Percentiles rank a stretch among this genome's conserved stretches.
phyloP scores from a whole-genome alignment of 1,140 invertebrate species.

The Forficula auricularia region DNA sequence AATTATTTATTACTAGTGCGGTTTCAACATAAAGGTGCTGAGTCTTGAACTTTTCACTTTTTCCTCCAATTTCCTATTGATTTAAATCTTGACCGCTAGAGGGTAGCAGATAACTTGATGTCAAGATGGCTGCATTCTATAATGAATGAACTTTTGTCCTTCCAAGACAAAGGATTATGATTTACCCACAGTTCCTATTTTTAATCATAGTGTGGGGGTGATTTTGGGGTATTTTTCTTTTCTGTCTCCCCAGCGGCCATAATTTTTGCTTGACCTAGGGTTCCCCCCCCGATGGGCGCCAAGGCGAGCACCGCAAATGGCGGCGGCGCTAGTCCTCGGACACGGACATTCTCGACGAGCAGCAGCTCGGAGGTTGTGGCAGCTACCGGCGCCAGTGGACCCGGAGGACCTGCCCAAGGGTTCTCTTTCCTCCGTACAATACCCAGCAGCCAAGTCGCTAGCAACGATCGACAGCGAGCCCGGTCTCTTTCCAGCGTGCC shows the following conservation, averaged over 20 bases:
- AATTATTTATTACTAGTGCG: no score
- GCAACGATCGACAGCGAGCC: constrained; percentile 55
- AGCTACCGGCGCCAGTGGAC: constrained; percentile 10
- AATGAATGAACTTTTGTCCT: not conserved
- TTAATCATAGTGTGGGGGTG: no score
- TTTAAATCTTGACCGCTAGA: no score
- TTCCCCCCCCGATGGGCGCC: constrained; percentile 44
- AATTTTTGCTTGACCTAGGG: no score
- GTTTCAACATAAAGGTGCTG: no score
- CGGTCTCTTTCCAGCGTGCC: constrained; percentile 67
- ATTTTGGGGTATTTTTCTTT: no score
- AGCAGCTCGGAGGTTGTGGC: constrained; percentile 34
- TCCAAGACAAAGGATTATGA: no score
- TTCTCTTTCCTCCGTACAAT: constrained; percentile 55
- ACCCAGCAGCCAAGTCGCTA: constrained; percentile 40
- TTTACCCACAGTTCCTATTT: no score
- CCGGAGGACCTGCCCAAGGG: constrained; percentile 36
- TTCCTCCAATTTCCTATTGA: no score
- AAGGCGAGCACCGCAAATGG: constrained; percentile 60
- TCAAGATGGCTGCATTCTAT: constrained; percentile 10
- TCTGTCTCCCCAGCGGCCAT: no score
- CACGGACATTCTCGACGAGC: constrained; percentile 58
- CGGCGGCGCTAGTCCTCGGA: constrained; percentile 51
- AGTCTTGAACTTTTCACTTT: no score
- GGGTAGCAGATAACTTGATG: not conserved